phyloP scores from a whole-genome alignment of 2,797 vertebrate genomes.

The Podarcis lilfordi region DNA sequence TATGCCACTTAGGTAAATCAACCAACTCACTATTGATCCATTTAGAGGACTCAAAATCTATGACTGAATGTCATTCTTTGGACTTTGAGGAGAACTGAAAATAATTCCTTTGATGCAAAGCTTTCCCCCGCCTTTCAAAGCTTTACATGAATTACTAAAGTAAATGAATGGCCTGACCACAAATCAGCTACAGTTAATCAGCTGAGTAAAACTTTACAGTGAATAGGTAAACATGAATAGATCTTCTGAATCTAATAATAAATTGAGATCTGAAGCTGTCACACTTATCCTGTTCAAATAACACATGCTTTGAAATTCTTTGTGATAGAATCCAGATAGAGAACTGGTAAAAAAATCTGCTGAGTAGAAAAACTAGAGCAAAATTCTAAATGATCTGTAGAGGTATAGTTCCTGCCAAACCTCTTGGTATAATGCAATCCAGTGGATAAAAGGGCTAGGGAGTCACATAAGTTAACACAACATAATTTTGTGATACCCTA shows the following conservation, averaged over 20 bases:
- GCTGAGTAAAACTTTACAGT: conserved; percentile 39
- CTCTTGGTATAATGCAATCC: neutral
- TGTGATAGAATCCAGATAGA: neutral
- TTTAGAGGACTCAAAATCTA: neutral
- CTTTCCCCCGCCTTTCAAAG: neutral
- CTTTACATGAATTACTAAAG: conserved; percentile 32
- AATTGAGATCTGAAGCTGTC: conserved; percentile 2
- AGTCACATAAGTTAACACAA: too few species aligned
- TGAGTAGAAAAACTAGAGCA: neutral
- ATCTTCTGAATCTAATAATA: conserved; percentile 42
- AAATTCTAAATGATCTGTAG: neutral
- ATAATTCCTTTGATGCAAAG: conserved; percentile 37
- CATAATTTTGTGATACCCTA: too few species aligned
- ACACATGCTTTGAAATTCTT: neutral
- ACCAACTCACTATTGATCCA: conserved; percentile 4
- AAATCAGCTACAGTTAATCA: conserved; percentile 53
- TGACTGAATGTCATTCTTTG: conserved; percentile 41
- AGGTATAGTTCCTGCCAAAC: neutral
- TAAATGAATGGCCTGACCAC: conserved; percentile 19
- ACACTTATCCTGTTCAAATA: neutral
- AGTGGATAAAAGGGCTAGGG: neutral
- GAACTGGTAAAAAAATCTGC: neutral
- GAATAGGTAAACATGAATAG: neutral
- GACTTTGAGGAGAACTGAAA: neutral
- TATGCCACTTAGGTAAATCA: neutral